Evolutionary conservation across 2,888 invertebrate species (phyloP).

Genomic region (Polyommatus iphigenia): DNA sequence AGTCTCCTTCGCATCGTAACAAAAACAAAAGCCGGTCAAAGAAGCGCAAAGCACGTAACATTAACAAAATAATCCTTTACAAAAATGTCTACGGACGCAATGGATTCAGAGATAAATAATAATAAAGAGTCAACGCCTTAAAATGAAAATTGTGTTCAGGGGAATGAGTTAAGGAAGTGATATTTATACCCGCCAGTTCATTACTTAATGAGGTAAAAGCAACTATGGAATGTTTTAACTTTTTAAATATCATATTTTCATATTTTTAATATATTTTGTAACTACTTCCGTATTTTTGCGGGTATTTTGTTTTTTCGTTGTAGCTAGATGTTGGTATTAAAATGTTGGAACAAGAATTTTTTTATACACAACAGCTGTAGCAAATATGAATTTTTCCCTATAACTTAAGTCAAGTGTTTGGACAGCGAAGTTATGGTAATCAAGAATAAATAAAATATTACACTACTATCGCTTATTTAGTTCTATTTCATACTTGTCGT

Average conservation of each 20-base stretch:
- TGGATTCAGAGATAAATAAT: constrained; percentile 60
- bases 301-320: background rate
- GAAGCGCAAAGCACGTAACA: background rate
- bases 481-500: too few relatives aligned
- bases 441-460: too few relatives aligned
- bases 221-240: constrained; percentile 43
- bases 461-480: too few relatives aligned
- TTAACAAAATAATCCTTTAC: constrained; percentile 28
- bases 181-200: constrained; percentile 65
- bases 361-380: too few relatives aligned
- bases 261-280: constrained; percentile 22
- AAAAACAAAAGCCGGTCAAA: background rate
- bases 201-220: constrained; percentile 59
- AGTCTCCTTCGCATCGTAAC: background rate
- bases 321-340: background rate
- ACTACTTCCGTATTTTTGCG: background rate
- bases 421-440: too few relatives aligned
- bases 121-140: constrained; percentile 67
- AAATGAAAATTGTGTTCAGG: constrained; percentile 74
- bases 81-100: constrained; percentile 30
- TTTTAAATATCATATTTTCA: constrained; percentile 41
- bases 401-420: too few relatives aligned
- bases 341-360: background rate
- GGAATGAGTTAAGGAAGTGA: constrained; percentile 70
- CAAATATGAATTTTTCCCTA: too few relatives aligned